Evolutionary conservation across 1,140 invertebrate species (phyloP).

Genomic region (Diachasmimorpha longicaudata): DNA sequence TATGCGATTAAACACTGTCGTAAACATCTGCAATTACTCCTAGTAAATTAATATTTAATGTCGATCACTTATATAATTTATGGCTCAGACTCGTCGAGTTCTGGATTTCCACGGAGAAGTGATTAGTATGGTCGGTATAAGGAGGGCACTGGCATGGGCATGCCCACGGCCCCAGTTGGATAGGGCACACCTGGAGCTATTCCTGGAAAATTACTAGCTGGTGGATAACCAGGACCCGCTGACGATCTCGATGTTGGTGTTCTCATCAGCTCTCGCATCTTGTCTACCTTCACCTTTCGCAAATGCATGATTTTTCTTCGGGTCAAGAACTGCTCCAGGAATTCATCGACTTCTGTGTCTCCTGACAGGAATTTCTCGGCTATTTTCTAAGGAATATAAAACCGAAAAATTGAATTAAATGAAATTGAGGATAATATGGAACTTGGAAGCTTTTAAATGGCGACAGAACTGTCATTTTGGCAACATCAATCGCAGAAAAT

Average conservation of each 20-base stretch:
- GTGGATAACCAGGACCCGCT: constrained; percentile 46
- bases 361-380: constrained; percentile 79
- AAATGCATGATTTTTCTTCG: constrained; percentile 79
- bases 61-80: neutral
- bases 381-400: constrained; percentile 57
- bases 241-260: constrained; percentile 52
- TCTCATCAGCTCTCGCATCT: constrained; percentile 80
- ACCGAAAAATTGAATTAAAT: too few relatives aligned
- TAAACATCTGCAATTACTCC: neutral
- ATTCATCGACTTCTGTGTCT: constrained; percentile 77
- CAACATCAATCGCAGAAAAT: too few relatives aligned
- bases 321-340: constrained; percentile 78
- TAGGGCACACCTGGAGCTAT: constrained; percentile 60
- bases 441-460: too few relatives aligned
- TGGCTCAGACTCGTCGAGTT: too few relatives aligned
- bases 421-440: too few relatives aligned
- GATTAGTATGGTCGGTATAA: constrained; percentile 44
- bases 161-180: constrained; percentile 61
- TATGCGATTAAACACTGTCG: neutral
- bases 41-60: neutral
- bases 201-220: constrained; percentile 46
- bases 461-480: too few relatives aligned
- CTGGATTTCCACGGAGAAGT: too few relatives aligned
- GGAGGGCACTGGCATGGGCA: constrained; percentile 65
- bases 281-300: constrained; percentile 84